These are phyloP conservation scores for Calidris pugnax DNA, from an alignment of 2,113 vertebrate species.

Conservation along the genomic window DNA sequence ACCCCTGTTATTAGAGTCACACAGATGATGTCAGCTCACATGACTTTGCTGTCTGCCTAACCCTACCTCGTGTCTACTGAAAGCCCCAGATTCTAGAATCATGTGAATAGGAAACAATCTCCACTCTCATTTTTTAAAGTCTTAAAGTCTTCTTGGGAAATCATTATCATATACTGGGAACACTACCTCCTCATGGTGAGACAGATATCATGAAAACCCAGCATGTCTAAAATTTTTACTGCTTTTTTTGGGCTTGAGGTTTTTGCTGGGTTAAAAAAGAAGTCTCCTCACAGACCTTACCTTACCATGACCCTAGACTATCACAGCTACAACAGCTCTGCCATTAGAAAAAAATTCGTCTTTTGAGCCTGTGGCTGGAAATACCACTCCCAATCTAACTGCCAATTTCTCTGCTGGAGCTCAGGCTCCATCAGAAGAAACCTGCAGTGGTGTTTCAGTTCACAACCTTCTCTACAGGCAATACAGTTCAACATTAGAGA, in stretches of 20 bases:
- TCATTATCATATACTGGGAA: background rate
- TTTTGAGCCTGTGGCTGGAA: background rate
- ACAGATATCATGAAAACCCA: background rate
- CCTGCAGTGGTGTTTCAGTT: background rate
- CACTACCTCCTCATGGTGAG: background rate
- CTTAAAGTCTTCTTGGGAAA: background rate
- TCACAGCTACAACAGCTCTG: background rate
- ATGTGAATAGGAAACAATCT: background rate
- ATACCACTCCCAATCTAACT: background rate
- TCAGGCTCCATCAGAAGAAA: conserved; percentile 9
- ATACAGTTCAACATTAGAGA: background rate
- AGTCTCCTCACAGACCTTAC: background rate
- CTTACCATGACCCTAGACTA: background rate
- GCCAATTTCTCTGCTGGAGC: conserved; percentile 43
- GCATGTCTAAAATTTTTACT: background rate
- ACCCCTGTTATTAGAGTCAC: background rate
- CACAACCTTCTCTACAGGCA: background rate
- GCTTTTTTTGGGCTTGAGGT: rapidly evolving
- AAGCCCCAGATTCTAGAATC: background rate
- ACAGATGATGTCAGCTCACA: rapidly evolving
- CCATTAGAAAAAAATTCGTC: background rate
- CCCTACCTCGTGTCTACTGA: background rate
- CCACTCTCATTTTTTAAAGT: background rate
- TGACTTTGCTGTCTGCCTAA: background rate
- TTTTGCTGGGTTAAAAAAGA: background rate